Percentiles rank a stretch among this genome's conserved stretches.
Evolutionary conservation across 2,797 vertebrate species (phyloP).

Genomic region (Scleropages formosus): DNA sequence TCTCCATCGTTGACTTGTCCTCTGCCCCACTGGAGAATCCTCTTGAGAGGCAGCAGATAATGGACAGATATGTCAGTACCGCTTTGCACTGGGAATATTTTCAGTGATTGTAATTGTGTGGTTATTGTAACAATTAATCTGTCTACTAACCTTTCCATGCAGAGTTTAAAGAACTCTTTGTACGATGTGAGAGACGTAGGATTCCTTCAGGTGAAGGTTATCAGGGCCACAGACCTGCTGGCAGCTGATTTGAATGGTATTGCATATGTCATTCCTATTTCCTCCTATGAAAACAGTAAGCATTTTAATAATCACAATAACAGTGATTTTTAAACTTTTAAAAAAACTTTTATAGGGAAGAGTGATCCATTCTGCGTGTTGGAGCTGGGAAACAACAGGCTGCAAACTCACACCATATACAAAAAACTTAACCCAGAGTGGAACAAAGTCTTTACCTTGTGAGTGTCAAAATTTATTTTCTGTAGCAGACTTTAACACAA

Average conservation of each 20-base stretch:
- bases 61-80: conserved; percentile 79
- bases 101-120: too few relatives aligned
- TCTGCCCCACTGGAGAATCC: conserved; percentile 76
- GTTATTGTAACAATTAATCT: background rate
- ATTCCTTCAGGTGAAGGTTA: conserved; percentile 89
- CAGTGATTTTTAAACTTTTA: background rate
- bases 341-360: conserved; percentile 82
- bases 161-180: conserved; percentile 81
- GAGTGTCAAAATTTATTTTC: conserved; percentile 59
- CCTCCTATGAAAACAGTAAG: background rate
- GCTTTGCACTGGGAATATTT: background rate
- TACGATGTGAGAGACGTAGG: conserved; percentile 78
- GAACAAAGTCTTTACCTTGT: conserved; percentile 93
- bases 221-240: conserved; percentile 83
- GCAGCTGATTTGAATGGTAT: conserved; percentile 91
- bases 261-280: background rate
- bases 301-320: background rate
- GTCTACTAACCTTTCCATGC: conserved; percentile 31
- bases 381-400: conserved; percentile 86
- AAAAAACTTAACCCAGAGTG: conserved; percentile 93
- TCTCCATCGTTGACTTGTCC: conserved; percentile 81
- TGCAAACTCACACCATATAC: conserved; percentile 87
- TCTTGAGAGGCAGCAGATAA: conserved; percentile 65
- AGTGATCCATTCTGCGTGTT: conserved; percentile 88
- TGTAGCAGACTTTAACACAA: too few relatives aligned